Evolutionary conservation across 2,888 invertebrate species (phyloP), one percentile per base, ranked within the genome.

Genomic region (Tachina fera): DNA sequence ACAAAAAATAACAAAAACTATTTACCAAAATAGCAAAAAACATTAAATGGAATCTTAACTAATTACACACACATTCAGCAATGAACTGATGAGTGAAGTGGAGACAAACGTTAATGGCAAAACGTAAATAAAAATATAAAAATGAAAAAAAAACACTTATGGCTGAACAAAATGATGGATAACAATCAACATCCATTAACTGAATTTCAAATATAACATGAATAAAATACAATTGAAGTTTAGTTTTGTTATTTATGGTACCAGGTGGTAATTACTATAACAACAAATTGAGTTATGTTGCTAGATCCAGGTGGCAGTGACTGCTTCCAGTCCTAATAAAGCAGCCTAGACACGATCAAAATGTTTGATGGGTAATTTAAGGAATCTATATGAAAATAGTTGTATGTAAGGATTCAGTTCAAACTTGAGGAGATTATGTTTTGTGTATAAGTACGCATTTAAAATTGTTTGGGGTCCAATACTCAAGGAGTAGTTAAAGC

Each of bases 121-220:
- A 45, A 76, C 45, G 31, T 39, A 31, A 76, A 76, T 61, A 45
- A 41, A 31, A 49, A 71, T 31, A n/a, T 8, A 65, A 31, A 31
- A 31, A 31, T 31, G 4, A 31, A 31, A 31, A 8, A 16, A 60
- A 43, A 53, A 14, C 43, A 75, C 53, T 61, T 51, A 41, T 19
- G 19, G 39, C 60, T 39, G n/a, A 76, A 56, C 22, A 45, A 68
- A 77, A 53, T 63, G 19, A 76, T 76, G 75, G 39, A 79, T 60
- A 71, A 70, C 53, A 63, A 79, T 83, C 60, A 76, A 80, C 84
- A 84, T 80, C 75, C 84, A 71, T 72, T 76, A 74, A 72, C 31
- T 80, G 76, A 84, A 84, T 84, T 80, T 71, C 45, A 67, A 84
- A 31, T 31, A 31, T 31, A 31, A 31, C 31, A 31, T 31, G 31